phyloP scores from a whole-genome alignment of 2,797 vertebrate genomes.

The Chloroceryle inda region DNA sequence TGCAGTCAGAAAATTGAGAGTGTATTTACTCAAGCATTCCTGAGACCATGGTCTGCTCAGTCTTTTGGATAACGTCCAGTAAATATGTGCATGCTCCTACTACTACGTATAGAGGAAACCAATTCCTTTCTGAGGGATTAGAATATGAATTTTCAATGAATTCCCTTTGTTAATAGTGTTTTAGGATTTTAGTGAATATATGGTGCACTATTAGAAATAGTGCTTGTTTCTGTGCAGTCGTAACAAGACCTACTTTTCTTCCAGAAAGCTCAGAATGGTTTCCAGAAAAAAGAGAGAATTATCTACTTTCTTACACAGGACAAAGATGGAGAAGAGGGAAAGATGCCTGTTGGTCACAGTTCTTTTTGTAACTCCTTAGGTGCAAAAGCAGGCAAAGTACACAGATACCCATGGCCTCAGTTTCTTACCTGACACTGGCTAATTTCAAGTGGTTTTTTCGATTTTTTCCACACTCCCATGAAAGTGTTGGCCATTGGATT shows the following conservation, averaged over 20 bases:
- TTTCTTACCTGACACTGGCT: background rate
- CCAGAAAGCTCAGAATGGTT: background rate
- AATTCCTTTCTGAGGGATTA: background rate
- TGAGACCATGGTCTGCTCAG: background rate
- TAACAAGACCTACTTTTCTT: background rate
- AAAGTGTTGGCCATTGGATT: background rate
- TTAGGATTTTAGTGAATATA: background rate
- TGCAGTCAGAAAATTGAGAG: background rate
- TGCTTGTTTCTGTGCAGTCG: background rate
- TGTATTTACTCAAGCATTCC: background rate
- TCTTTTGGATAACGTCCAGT: background rate
- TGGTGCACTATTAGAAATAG: background rate
- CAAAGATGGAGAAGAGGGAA: background rate
- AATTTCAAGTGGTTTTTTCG: background rate
- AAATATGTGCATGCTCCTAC: background rate
- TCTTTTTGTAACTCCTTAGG: background rate
- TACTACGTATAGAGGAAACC: background rate
- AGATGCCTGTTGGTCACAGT: background rate
- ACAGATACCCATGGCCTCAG: background rate
- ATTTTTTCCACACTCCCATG: background rate
- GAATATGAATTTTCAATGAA: background rate
- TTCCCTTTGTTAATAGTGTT: background rate
- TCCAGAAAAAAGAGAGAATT: background rate
- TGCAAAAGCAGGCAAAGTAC: background rate
- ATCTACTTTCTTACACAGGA: background rate